Percentiles rank a stretch among this genome's conserved stretches.
Conservation (phyloP, 2,113 vertebrate genomes). For the Motacilla alba region DNA sequence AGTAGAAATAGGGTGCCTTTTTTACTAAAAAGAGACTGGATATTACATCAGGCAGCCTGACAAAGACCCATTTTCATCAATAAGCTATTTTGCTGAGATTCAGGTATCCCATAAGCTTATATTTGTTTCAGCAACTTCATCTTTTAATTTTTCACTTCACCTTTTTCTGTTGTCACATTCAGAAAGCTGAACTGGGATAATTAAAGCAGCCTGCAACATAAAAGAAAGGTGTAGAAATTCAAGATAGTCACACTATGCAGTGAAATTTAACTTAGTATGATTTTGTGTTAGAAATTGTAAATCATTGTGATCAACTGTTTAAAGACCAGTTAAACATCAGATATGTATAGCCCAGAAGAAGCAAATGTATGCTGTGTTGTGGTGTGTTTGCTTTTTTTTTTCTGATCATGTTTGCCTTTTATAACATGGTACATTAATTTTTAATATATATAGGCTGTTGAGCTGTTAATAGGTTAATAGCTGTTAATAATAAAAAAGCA, state of each 20-base stretch:
- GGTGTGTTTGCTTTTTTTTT: neutral
- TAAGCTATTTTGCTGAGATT: neutral
- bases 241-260: neutral
- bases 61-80: constrained; percentile 30
- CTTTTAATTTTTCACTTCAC: constrained; percentile 12
- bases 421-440: neutral
- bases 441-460: neutral
- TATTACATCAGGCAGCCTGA: constrained; percentile 1
- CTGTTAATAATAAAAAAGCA: neutral
- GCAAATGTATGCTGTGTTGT: neutral
- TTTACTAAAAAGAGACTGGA: neutral
- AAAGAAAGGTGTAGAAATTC: constrained; percentile 21
- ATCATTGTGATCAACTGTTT: constrained; percentile 2
- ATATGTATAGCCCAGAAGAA: neutral
- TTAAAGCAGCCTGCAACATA: neutral
- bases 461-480: neutral
- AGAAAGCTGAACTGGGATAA: constrained; percentile 16
- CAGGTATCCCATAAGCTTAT: constrained; percentile 1
- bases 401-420: neutral
- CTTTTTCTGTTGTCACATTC: constrained; percentile 11
- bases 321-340: constrained; percentile 1
- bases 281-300: constrained; percentile 4
- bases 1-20: neutral
- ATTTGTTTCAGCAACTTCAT: constrained; percentile 35
- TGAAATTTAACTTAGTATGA: constrained; percentile 11